Evolutionary conservation across 1,140 invertebrate genomes (phyloP).

Genomic region (Drosophila saltans): DNA sequence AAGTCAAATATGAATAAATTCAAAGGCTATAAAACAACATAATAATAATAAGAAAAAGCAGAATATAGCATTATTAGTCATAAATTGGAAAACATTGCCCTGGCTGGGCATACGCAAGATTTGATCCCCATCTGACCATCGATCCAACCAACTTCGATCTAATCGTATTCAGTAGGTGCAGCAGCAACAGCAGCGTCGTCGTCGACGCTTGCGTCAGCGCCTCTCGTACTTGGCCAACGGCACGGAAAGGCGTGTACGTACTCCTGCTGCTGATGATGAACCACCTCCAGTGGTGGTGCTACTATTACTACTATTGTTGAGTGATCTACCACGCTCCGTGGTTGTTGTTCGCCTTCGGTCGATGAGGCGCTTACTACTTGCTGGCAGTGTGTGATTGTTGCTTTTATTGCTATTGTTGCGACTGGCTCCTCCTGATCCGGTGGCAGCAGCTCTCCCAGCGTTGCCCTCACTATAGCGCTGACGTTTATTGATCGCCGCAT

Average conservation of each 20-base stretch:
- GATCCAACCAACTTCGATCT: conserved; percentile 14
- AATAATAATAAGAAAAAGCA: conserved; percentile 38
- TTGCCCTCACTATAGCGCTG: conserved; percentile 65
- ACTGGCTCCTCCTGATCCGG: conserved; percentile 33
- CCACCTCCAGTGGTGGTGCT: conserved; percentile 33
- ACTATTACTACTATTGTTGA: conserved; percentile 1
- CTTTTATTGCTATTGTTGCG: conserved; percentile 78
- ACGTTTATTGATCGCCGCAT: conserved; percentile 49
- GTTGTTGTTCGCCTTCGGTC: conserved; percentile 27
- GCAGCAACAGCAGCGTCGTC: conserved; percentile 60
- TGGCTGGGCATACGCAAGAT: conserved; percentile 7
- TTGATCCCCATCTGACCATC: conserved; percentile 19
- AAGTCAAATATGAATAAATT: conserved; percentile 12
- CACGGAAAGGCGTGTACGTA: conserved; percentile 75
- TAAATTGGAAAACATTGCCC: conserved; percentile 21
- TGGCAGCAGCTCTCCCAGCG: conserved; percentile 21
- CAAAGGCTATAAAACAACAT: conserved; percentile 48
- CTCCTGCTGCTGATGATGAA: conserved; percentile 12
- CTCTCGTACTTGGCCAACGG: conserved; percentile 67
- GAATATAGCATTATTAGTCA: neutral
- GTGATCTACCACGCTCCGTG: conserved; percentile 45
- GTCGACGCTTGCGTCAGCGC: conserved; percentile 70
- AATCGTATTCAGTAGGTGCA: conserved; percentile 23
- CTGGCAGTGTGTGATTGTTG: conserved; percentile 76
- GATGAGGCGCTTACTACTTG: conserved; percentile 45